Conservation (phyloP, 2,797 vertebrate species). For the Xerus rutilus region DNA sequence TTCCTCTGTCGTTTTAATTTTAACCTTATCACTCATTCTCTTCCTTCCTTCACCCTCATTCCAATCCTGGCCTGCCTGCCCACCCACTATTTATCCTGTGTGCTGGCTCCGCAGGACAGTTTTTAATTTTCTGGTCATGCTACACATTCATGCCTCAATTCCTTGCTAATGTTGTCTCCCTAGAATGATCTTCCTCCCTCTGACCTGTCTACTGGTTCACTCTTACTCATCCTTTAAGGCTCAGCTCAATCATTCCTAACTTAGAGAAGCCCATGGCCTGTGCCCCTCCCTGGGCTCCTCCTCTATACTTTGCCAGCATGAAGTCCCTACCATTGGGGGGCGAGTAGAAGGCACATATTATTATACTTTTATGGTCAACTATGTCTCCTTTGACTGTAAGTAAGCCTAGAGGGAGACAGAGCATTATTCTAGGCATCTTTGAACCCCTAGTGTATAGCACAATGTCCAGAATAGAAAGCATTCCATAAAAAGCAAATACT, state of each 20-base stretch:
- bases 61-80: background rate
- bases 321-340: background rate
- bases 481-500: background rate
- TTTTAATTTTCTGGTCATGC: conserved; percentile 13
- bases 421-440: background rate
- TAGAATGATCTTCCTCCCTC: background rate
- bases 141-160: background rate
- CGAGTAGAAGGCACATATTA: background rate
- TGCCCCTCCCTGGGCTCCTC: background rate
- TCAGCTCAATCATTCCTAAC: background rate
- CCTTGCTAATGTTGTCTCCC: background rate
- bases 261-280: background rate
- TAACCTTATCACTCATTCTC: background rate
- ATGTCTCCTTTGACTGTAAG: background rate
- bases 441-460: background rate
- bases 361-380: background rate
- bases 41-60: background rate
- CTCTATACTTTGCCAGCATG: background rate
- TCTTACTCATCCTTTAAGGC: background rate
- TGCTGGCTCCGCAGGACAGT: background rate
- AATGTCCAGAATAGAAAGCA: background rate
- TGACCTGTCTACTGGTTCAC: background rate
- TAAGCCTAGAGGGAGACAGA: background rate
- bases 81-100: background rate
- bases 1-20: background rate